Evolutionary conservation across 1,140 invertebrate species (phyloP).

Genomic region (Amyelois transitella): DNA sequence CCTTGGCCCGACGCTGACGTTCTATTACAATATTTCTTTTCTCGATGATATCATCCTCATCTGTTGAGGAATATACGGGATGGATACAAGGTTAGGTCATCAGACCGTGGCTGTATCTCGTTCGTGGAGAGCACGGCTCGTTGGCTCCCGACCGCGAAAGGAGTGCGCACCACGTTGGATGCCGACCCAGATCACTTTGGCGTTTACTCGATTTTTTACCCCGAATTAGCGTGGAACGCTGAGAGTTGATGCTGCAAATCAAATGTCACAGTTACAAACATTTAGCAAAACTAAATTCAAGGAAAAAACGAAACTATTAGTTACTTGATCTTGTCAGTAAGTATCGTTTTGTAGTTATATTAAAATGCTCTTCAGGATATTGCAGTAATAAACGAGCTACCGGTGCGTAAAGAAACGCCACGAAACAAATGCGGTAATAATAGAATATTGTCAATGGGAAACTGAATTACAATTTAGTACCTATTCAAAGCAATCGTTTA

Average conservation of each 20-base stretch:
- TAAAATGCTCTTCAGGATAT: conserved; percentile 8
- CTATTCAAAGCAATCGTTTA: too few species aligned
- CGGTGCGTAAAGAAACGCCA: conserved; percentile 16
- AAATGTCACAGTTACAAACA: conserved; percentile 25
- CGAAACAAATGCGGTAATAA: not conserved
- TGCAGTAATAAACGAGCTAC: conserved; percentile 9
- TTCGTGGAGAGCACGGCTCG: conserved; percentile 41
- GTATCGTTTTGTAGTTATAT: not conserved
- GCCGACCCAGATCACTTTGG: conserved; percentile 47
- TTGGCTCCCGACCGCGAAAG: conserved; percentile 46
- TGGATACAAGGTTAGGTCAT: conserved; percentile 55
- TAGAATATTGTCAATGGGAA: not conserved
- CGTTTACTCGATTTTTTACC: conserved; percentile 44
- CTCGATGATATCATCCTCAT: conserved; percentile 53
- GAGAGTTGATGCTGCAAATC: conserved; percentile 23
- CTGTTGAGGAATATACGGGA: conserved; percentile 45
- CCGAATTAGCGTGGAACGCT: conserved; percentile 30
- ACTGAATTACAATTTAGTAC: not conserved
- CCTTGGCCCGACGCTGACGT: conserved; percentile 44
- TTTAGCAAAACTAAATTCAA: conserved; percentile 12
- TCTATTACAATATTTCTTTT: conserved; percentile 23
- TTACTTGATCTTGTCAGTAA: not conserved
- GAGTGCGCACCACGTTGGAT: conserved; percentile 33
- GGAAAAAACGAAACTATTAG: not conserved
- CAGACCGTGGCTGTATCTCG: conserved; percentile 56